Percentiles rank a stretch among this genome's conserved stretches.
Conservation (phyloP, 2,888 invertebrate genomes). For the Mellilla xanthometata region DNA sequence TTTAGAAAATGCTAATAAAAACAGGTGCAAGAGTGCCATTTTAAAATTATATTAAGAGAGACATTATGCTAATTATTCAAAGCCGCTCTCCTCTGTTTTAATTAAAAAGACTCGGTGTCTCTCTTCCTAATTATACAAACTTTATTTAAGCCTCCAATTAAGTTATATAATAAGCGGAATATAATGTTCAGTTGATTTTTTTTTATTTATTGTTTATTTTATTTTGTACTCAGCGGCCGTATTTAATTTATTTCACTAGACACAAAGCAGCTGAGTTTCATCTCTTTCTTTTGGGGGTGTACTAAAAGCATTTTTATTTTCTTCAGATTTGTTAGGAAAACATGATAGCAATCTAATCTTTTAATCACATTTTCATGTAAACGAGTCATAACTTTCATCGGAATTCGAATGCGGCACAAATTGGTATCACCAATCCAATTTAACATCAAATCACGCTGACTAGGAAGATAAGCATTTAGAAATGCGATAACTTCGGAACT, state of each 20-base stretch:
- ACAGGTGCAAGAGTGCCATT: constrained; percentile 3
- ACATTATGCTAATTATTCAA: constrained; percentile 13
- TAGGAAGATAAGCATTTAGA: constrained; percentile 29
- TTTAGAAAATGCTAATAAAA: neutral
- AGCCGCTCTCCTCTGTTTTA: constrained; percentile 15
- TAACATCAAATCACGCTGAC: constrained; percentile 41
- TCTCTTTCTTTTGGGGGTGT: too few species aligned
- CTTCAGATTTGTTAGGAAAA: too few species aligned
- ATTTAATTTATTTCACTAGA: too few species aligned
- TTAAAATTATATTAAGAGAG: constrained; percentile 6
- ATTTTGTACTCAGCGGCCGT: too few species aligned
- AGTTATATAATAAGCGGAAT: too few species aligned
- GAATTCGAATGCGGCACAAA: constrained; percentile 34
- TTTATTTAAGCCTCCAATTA: constrained; percentile 2
- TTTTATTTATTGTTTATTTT: too few species aligned
- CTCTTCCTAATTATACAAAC: constrained; percentile 30
- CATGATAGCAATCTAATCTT: too few species aligned
- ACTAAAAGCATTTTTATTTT: too few species aligned
- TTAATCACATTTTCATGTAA: constrained; percentile 35
- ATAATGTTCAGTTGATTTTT: too few species aligned
- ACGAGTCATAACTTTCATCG: constrained; percentile 34
- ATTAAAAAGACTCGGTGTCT: constrained; percentile 21
- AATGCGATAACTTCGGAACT: constrained; percentile 37
- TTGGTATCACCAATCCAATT: constrained; percentile 39
- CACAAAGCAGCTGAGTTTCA: too few species aligned